Evolutionary conservation across 2,797 vertebrate genomes (phyloP).

Genomic region (Novumbra hubbsi): DNA sequence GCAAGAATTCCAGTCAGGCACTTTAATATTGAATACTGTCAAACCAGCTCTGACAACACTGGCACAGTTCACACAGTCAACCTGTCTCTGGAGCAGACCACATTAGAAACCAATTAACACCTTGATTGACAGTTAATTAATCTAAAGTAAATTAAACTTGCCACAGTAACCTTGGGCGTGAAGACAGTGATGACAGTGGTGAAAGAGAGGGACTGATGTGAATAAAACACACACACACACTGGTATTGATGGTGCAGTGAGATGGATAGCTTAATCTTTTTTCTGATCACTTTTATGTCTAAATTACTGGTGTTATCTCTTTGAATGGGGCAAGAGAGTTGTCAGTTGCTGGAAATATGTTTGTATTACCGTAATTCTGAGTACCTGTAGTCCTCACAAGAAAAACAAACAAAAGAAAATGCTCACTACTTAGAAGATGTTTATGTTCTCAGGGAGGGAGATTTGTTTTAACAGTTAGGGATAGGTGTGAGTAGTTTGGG

Average conservation of each 20-base stretch:
- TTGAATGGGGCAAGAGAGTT: neutral
- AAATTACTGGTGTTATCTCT: conserved; percentile 5
- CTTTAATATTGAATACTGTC: conserved; percentile 44
- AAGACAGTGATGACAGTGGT: conserved; percentile 44
- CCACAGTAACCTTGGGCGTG: conserved; percentile 68
- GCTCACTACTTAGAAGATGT: too few relatives aligned
- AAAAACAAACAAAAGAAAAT: too few relatives aligned
- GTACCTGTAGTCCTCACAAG: neutral
- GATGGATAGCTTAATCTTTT: neutral
- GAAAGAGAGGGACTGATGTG: conserved; percentile 4
- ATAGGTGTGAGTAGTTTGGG: too few relatives aligned
- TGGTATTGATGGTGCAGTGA: neutral
- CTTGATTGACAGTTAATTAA: conserved; percentile 82
- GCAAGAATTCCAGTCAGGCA: too few relatives aligned
- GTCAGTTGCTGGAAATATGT: neutral
- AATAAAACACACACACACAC: too few relatives aligned
- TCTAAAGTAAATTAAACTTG: conserved; percentile 82
- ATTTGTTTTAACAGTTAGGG: too few relatives aligned
- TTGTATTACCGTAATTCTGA: neutral
- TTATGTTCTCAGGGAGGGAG: too few relatives aligned
- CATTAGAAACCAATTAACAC: conserved; percentile 77
- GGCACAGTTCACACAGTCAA: conserved; percentile 56
- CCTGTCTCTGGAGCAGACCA: conserved; percentile 61
- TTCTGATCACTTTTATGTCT: neutral
- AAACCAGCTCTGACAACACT: conserved; percentile 69